These are phyloP conservation scores for Xyrauchen texanus DNA, from an alignment of 2,113 vertebrate species.

Conservation along the genomic window DNA sequence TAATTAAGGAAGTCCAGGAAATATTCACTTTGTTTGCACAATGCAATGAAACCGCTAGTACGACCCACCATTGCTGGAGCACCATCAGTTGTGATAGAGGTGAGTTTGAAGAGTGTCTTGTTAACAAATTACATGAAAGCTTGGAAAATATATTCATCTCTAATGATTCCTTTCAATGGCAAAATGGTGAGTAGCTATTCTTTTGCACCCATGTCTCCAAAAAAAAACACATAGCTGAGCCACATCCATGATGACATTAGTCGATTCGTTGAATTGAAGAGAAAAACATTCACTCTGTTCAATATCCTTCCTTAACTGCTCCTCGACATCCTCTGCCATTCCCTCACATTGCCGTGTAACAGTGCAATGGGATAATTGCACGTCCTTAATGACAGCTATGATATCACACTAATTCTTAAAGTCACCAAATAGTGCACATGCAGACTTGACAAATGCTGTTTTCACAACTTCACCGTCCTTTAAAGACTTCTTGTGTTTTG, in stretches of 20 bases:
- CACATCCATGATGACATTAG: too few relatives aligned
- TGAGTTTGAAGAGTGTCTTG: conserved; percentile 30
- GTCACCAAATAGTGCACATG: too few relatives aligned
- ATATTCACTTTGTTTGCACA: too few relatives aligned
- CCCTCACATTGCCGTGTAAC: conserved; percentile 27
- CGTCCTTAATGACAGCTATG: conserved; percentile 28
- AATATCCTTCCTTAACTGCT: too few relatives aligned
- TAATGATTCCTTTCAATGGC: conserved; percentile 18
- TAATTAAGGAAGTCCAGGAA: too few relatives aligned
- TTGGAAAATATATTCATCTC: conserved; percentile 27
- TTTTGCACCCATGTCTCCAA: conserved; percentile 18
- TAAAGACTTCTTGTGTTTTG: conserved; percentile 13
- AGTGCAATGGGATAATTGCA: conserved; percentile 37
- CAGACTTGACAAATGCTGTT: conserved; percentile 24
- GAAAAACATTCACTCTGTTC: too few relatives aligned
- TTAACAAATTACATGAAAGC: too few relatives aligned
- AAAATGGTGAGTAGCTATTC: conserved; percentile 6
- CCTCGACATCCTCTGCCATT: too few relatives aligned
- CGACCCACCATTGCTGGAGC: conserved; percentile 26
- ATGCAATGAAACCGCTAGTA: too few relatives aligned
- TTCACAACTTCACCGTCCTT: conserved; percentile 14
- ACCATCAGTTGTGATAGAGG: too few relatives aligned
- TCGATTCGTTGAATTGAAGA: too few relatives aligned
- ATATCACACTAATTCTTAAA: conserved; percentile 45
- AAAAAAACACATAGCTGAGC: too few relatives aligned